Percentiles rank a stretch among this genome's conserved stretches.
These are phyloP conservation scores for Macrophya annulata DNA, from an alignment of 2,888 invertebrate species.

Conservation along the genomic window DNA sequence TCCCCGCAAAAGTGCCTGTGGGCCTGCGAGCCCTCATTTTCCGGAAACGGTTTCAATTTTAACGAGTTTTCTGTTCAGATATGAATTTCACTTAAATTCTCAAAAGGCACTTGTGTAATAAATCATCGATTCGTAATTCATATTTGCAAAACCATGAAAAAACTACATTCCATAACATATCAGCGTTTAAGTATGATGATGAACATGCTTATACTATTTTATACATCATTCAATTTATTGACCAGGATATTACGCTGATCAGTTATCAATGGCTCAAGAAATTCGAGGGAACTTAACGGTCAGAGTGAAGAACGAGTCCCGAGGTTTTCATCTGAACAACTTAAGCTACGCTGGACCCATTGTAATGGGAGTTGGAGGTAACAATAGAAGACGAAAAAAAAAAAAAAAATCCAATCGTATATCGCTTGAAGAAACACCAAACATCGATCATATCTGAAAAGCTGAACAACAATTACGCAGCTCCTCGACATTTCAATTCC, in stretches of 20 bases:
- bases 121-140: too few relatives aligned
- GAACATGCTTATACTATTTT: background rate
- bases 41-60: too few relatives aligned
- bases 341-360: constrained; percentile 98
- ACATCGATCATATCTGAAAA: background rate
- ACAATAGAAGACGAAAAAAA: background rate
- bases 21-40: too few relatives aligned
- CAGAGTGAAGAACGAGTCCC: constrained; percentile 90
- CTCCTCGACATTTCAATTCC: too few relatives aligned
- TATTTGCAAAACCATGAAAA: too few relatives aligned
- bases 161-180: background rate
- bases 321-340: constrained; percentile 93
- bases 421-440: background rate
- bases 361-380: constrained; percentile 97
- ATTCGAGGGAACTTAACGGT: constrained; percentile 90
- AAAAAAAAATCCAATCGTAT: background rate
- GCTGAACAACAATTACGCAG: too few relatives aligned
- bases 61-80: too few relatives aligned
- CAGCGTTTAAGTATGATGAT: background rate
- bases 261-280: constrained; percentile 89
- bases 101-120: too few relatives aligned
- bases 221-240: constrained; percentile 56
- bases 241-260: constrained; percentile 92
- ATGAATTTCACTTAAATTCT: too few relatives aligned
- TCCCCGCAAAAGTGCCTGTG: too few relatives aligned